These are phyloP conservation scores for Drosophila helvetica DNA, from an alignment of 2,888 invertebrate genomes.

Conservation along the genomic window DNA sequence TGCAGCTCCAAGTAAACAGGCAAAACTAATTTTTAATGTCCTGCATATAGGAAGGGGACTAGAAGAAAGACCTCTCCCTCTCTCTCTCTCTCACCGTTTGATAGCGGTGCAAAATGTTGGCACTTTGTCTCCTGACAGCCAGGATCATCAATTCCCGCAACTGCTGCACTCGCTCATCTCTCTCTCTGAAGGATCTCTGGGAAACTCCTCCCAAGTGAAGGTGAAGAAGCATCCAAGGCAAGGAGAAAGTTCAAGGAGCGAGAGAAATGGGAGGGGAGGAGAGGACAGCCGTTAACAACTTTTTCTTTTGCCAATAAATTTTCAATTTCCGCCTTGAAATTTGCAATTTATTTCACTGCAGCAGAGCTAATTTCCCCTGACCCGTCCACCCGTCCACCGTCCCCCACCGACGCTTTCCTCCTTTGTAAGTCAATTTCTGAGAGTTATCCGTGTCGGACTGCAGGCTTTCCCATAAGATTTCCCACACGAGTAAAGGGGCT, in stretches of 20 bases:
- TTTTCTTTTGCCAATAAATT: constrained; percentile 61
- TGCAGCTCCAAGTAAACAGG: constrained; percentile 42
- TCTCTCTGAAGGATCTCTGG: constrained; percentile 13
- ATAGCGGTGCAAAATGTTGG: constrained; percentile 47
- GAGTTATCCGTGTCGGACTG: constrained; percentile 14
- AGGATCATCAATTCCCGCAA: constrained; percentile 41
- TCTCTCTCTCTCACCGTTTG: constrained; percentile 1
- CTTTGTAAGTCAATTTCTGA: constrained; percentile 19
- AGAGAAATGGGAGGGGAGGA: no score
- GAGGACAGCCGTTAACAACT: constrained; percentile 37
- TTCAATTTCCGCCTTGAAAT: constrained; percentile 61
- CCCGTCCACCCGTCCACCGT: no score
- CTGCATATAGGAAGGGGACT: not conserved
- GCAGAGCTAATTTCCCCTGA: constrained; percentile 50
- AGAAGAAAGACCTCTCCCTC: not conserved
- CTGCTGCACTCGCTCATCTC: constrained; percentile 10
- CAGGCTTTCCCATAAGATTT: constrained; percentile 21
- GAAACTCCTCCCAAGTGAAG: not conserved
- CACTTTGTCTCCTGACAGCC: constrained; percentile 43
- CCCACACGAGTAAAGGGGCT: constrained; percentile 24
- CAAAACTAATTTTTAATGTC: constrained; percentile 65
- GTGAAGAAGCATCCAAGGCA: not conserved
- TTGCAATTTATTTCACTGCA: constrained; percentile 60
- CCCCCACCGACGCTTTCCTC: not conserved
- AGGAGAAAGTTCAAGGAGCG: not conserved